Base-by-base conservation (phyloP, 2,888 invertebrate genomes). In the Microctonus brassicae region DNA sequence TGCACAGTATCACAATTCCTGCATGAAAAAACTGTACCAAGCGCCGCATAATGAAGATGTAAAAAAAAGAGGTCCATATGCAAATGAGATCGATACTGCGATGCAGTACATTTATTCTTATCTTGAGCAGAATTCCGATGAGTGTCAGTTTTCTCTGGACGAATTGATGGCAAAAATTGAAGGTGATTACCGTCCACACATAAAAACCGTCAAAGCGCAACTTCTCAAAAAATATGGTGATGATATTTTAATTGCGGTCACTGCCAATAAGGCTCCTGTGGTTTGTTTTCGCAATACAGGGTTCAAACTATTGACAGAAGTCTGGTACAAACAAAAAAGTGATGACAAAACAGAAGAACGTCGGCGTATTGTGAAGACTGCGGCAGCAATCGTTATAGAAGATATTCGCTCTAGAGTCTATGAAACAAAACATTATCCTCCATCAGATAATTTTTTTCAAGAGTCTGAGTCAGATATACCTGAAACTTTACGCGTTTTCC, bases 261-360 rank as follows among this genome's bases (percentile, higher is more conserved):
- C 39, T 39, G 13, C 39, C 11, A 39, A 52, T 10, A 36, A n/a
- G 53, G 64, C 53, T 6, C 24, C 2, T 5, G 60, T 75, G 34
- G 64, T 79, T 63, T 76, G 75, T 67, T 76, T 79, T 42, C 70
- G 65, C 34, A 73, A 75, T 57, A 74, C 70, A 26, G 72, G 72
- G 17, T 67, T 72, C 66, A 69, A 77, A 71, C 52, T 78, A 47
- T 73, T 76, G 17, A 22, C 70, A 6, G 52, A 76, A 55, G 17
- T 33, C 26, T 76, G 70, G 72, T 75, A 76, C 58, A 47, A 73
- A 7, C 39, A 13, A 39, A 13, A 39, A 39, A 29, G 7, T 7
- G 29, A 29, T 7, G 7, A 29, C 29, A 29, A 29, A 7, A 29
- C 29, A 29, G 53, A 53, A 17, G 22, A 22, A 22, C 53, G 22